Conservation (phyloP, 2,113 vertebrate species). For the Mionectes macconnelli region DNA sequence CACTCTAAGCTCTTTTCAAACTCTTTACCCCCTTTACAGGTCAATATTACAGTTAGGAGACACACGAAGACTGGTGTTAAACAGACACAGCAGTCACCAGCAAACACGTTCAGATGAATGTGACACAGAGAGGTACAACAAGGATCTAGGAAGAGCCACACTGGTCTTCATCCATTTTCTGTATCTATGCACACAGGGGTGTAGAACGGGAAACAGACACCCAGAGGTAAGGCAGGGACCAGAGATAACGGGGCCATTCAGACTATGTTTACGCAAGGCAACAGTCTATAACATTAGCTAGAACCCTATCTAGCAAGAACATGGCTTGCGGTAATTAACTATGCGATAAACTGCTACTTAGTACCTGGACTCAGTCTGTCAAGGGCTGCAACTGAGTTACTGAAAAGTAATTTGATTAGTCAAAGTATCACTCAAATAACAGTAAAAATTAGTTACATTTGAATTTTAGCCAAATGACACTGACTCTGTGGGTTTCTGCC, state of each 20-base stretch:
- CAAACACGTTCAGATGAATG: background rate
- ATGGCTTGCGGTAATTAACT: background rate
- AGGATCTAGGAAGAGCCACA: background rate
- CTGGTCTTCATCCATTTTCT: background rate
- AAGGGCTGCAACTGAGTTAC: background rate
- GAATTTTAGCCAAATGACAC: background rate
- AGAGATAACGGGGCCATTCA: background rate
- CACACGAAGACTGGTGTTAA: background rate
- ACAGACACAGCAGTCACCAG: rapidly evolving
- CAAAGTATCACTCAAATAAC: background rate
- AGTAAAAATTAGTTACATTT: background rate
- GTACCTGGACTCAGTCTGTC: background rate
- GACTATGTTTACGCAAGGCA: background rate
- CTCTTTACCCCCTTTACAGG: background rate
- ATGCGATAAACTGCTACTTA: background rate
- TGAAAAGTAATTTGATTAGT: background rate
- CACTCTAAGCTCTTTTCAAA: background rate
- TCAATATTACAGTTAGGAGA: background rate
- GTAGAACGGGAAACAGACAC: background rate
- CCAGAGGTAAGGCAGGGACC: background rate
- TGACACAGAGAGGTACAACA: rapidly evolving
- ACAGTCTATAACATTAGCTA: background rate
- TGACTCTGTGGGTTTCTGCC: background rate
- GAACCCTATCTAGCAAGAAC: background rate
- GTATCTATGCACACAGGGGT: background rate